Base-by-base conservation (phyloP, 2,113 vertebrate genomes). In the Narcine bancroftii region DNA sequence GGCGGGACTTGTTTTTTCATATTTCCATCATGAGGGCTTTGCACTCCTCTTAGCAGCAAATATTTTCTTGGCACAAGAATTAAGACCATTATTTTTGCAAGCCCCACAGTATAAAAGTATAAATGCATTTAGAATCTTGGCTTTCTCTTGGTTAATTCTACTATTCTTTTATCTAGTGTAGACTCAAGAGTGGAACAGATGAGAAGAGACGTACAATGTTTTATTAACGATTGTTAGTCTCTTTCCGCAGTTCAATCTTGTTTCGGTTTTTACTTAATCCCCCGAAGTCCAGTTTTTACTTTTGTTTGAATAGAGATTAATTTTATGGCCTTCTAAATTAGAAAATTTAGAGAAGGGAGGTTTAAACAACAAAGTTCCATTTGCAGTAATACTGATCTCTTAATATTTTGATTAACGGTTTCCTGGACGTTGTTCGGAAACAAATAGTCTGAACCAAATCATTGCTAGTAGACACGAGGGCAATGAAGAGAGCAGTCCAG, bases 271-370 rank as follows among this genome's bases (percentile, higher is more conserved):
- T 47, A 26, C 29, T 69, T 47, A 91, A 91, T 71, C 63, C 36
- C 42, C 39, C 6, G 26, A 91, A 29, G 39, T 33, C 63, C 29
- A 36, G 26, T 15, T 45, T 69, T 69, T 66, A 29, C 29, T 66
- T 66, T 91, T 91, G 65, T 69, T 91, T 69, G 89, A 91, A 91
- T 47, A 71, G 24, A 33, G 63, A 91, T 91, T 69, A 42, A 42
- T 69, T 91, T 69, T 69, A 6, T 69, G 66, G 10, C 24, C 89
- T 91, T 42, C 26, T 26, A 91, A 69, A 45, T 39, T 69, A 45
- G 39, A 47, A 63, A 69, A 63, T 13, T 47, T 71, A 6, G 47
- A 69, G 24, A 17, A 69, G 6, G 66, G 24, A 17, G 47, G 63
- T 17, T 71, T 36, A 87, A 87, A n/a, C 81, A 6, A 87, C 50